Conservation (phyloP, 2,888 invertebrate species). For the Drosophila neoperkinsi region DNA sequence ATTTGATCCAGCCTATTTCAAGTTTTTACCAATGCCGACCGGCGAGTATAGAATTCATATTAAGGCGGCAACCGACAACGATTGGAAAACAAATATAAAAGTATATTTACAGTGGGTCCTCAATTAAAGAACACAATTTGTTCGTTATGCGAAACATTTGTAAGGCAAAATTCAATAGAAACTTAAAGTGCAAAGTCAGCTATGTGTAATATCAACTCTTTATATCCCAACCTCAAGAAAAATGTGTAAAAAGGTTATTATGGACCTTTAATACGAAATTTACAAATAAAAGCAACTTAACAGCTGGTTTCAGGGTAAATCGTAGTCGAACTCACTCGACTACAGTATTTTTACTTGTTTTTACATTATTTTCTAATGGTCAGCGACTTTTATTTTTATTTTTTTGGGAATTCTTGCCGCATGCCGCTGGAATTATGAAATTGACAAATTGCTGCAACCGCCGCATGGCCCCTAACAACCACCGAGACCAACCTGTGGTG, state of each 20-base stretch:
- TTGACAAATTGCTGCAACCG: slow-evolving; percentile 81
- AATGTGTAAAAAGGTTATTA: not conserved
- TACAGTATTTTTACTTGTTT: not conserved
- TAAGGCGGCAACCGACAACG: too few species aligned
- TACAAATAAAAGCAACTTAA: not conserved
- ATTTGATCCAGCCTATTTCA: not conserved
- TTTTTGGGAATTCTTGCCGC: slow-evolving; percentile 46
- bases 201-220: not conserved
- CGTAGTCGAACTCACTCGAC: not conserved
- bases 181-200: not conserved
- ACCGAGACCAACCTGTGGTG: slow-evolving; percentile 38
- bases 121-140: too few species aligned
- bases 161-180: too few species aligned
- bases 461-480: slow-evolving; percentile 55
- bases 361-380: slow-evolving; percentile 30
- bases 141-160: too few species aligned
- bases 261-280: not conserved
- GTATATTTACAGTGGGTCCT: too few species aligned
- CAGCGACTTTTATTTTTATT: slow-evolving; percentile 36
- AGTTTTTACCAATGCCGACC: too few species aligned
- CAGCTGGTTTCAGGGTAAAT: not conserved
- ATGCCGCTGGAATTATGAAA: slow-evolving; percentile 79
- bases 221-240: not conserved
- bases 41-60: too few species aligned
- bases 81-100: too few species aligned